Evolutionary conservation across 2,888 invertebrate species (phyloP).

Genomic region (Ligdia adustata): DNA sequence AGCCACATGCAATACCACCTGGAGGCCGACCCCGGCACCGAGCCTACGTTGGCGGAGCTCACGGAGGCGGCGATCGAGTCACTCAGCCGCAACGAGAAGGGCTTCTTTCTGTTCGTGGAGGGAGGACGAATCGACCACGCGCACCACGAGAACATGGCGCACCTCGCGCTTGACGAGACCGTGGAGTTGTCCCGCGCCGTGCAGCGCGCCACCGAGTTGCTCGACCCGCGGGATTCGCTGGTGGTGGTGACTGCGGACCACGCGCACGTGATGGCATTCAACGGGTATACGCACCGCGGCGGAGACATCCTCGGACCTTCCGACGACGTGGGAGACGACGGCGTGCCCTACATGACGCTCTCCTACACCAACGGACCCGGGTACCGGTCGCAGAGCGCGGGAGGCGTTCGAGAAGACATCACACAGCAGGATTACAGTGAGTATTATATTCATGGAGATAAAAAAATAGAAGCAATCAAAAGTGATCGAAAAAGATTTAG

Average conservation of each 20-base stretch:
- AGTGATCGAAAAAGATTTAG: no score
- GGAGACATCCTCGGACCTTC: slow-evolving; percentile 65
- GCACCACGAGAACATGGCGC: slow-evolving; percentile 85
- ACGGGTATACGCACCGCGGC: slow-evolving; percentile 86
- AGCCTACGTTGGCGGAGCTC: slow-evolving; percentile 75
- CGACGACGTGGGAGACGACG: slow-evolving; percentile 70
- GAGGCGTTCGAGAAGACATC: slow-evolving; percentile 73
- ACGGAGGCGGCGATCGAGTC: slow-evolving; percentile 87
- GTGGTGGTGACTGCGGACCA: slow-evolving; percentile 92
- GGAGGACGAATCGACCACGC: slow-evolving; percentile 87
- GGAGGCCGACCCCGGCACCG: slow-evolving; percentile 67
- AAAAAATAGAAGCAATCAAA: no score
- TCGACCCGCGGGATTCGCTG: slow-evolving; percentile 86
- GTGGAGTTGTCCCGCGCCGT: slow-evolving; percentile 86
- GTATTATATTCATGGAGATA: no score
- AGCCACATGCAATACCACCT: slow-evolving; percentile 87
- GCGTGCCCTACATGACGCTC: slow-evolving; percentile 84
- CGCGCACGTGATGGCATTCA: slow-evolving; percentile 87
- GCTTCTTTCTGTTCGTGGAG: slow-evolving; percentile 92
- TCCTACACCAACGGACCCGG: slow-evolving; percentile 87
- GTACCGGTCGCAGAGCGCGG: slow-evolving; percentile 55
- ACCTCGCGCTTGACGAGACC: slow-evolving; percentile 87
- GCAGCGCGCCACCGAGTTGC: slow-evolving; percentile 63
- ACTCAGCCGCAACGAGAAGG: slow-evolving; percentile 85
- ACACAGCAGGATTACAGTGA: slow-evolving; percentile 56